Percentiles rank a stretch among this genome's conserved stretches.
These are phyloP conservation scores for Acanthopleura granulata DNA, from an alignment of 2,888 invertebrate genomes.

Conservation along the genomic window DNA sequence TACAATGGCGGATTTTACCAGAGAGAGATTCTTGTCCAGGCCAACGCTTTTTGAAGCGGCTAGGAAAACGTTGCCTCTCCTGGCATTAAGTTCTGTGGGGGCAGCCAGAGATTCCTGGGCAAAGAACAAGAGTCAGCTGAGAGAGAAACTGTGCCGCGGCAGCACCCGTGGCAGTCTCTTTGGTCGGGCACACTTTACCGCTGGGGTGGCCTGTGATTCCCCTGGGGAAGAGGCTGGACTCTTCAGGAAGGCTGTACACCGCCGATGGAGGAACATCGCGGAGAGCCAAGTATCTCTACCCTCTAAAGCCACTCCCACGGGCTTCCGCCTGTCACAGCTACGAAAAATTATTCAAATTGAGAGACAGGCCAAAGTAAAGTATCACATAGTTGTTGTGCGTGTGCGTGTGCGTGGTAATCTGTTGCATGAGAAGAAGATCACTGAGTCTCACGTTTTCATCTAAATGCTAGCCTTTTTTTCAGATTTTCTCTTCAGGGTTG, in stretches of 20 bases:
- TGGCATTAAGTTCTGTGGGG: too few relatives aligned
- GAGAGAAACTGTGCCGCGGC: not conserved
- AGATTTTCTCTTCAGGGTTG: too few relatives aligned
- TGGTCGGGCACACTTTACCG: not conserved
- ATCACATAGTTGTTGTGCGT: too few relatives aligned
- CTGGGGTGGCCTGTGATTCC: too few relatives aligned
- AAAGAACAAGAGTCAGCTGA: not conserved
- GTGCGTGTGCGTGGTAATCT: too few relatives aligned
- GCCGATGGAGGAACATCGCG: not conserved
- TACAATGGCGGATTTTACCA: too few relatives aligned
- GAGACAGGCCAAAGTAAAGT: not conserved
- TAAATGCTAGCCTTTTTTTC: too few relatives aligned
- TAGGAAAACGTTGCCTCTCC: too few relatives aligned
- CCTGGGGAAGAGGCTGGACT: not conserved
- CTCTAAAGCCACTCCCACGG: not conserved
- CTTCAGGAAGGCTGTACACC: not conserved
- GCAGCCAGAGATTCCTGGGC: not conserved
- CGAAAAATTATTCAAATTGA: not conserved
- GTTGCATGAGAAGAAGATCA: too few relatives aligned
- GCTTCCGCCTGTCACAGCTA: not conserved
- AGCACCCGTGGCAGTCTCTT: not conserved
- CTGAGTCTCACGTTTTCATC: too few relatives aligned
- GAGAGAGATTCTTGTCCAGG: too few relatives aligned
- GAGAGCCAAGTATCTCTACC: not conserved
- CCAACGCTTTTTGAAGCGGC: too few relatives aligned